Conservation (phyloP, 2,797 vertebrate genomes). For the Numenius phaeopus region DNA sequence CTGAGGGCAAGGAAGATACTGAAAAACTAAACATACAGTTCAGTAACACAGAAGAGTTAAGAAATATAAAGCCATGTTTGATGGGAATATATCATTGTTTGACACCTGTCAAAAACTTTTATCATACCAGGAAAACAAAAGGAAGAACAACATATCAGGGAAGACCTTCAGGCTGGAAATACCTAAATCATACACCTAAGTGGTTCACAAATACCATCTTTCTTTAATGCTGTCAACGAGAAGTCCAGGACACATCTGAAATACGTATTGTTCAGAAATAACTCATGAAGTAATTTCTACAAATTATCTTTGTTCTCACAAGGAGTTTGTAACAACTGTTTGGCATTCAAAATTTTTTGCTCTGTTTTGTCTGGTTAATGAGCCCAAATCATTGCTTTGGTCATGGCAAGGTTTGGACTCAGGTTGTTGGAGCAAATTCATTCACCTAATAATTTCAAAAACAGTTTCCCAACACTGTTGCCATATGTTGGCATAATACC, state of each 20-base stretch:
- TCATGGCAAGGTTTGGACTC: neutral
- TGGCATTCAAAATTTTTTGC: neutral
- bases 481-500: neutral
- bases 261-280: neutral
- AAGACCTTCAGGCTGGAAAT: neutral
- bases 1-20: neutral
- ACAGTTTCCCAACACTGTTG: neutral
- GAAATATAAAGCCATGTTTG: neutral
- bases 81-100: neutral
- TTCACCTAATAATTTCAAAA: neutral
- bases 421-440: neutral
- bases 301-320: neutral
- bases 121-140: neutral
- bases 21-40: neutral
- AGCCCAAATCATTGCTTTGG: neutral
- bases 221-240: neutral
- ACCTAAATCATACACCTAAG: neutral
- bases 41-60: neutral
- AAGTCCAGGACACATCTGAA: neutral
- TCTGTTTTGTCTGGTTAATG: neutral
- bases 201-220: neutral
- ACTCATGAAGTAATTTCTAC: neutral
- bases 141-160: neutral
- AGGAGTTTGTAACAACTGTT: neutral
- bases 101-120: neutral